phyloP scores from a whole-genome alignment of 2,888 invertebrate genomes.

The Tethea ocularis region DNA sequence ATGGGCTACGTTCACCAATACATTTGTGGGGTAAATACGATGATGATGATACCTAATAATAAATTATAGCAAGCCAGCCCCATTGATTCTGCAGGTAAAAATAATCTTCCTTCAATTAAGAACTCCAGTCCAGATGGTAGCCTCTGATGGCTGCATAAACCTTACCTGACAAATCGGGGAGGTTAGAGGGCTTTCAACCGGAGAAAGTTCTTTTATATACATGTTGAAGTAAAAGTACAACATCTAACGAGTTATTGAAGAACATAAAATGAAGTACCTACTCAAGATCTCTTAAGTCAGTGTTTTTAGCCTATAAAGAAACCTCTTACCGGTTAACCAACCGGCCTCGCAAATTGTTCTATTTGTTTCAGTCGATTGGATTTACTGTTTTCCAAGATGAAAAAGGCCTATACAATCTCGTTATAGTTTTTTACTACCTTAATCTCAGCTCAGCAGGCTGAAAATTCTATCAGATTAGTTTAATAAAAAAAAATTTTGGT shows the following conservation, averaged over 20 bases:
- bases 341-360: neutral
- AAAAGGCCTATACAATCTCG: neutral
- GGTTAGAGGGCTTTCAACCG: too few species aligned
- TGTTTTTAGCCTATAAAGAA: neutral
- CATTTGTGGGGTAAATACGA: too few species aligned
- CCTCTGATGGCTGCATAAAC: too few species aligned
- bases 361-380: neutral
- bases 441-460: neutral
- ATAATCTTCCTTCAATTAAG: too few species aligned
- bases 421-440: neutral
- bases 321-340: slow-evolving; percentile 1
- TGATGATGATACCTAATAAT: too few species aligned
- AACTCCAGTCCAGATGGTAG: too few species aligned
- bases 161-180: too few species aligned
- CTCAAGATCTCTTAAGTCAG: neutral
- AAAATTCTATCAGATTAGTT: neutral
- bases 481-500: neutral
- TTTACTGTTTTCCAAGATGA: slow-evolving; percentile 4
- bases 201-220: neutral
- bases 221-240: neutral
- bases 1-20: too few species aligned
- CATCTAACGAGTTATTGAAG: slow-evolving; percentile 1
- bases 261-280: neutral
- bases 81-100: too few species aligned
- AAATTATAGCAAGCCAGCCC: too few species aligned